phyloP scores from a whole-genome alignment of 1,140 invertebrate species.

The Chlorops oryzae region DNA sequence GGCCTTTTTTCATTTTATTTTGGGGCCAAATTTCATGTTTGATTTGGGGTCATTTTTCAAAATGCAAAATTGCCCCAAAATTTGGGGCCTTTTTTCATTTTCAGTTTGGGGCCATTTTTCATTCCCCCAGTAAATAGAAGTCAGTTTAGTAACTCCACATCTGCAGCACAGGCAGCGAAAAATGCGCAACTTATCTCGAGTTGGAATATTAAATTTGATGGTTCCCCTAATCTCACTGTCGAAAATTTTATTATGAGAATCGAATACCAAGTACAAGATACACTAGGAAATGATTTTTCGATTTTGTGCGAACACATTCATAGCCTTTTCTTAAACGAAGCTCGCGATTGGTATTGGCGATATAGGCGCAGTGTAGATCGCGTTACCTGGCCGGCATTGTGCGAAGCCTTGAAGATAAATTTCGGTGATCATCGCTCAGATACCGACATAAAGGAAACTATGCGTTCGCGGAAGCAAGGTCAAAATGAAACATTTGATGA shows the following conservation, averaged over 20 bases:
- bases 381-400: not conserved
- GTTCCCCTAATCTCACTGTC: not conserved
- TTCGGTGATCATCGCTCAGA: not conserved
- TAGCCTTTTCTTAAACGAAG: not conserved
- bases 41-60: too few relatives aligned
- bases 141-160: too few relatives aligned
- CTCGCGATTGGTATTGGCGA: slow-evolving; percentile 4
- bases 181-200: not conserved
- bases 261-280: not conserved
- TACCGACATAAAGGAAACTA: not conserved
- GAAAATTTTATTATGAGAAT: slow-evolving; percentile 2
- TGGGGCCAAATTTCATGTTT: too few relatives aligned
- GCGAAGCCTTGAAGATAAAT: not conserved
- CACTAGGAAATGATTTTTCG: not conserved
- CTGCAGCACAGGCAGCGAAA: not conserved
- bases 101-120: too few relatives aligned
- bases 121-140: too few relatives aligned
- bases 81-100: too few relatives aligned
- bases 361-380: not conserved
- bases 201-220: slow-evolving; percentile 2
- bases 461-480: not conserved
- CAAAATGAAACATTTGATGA: not conserved
- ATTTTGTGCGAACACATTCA: not conserved
- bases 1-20: too few relatives aligned
- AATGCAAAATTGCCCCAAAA: too few relatives aligned